Evolutionary conservation across 2,113 vertebrate species (phyloP).

Genomic region (Sinocyclocheilus grahami): DNA sequence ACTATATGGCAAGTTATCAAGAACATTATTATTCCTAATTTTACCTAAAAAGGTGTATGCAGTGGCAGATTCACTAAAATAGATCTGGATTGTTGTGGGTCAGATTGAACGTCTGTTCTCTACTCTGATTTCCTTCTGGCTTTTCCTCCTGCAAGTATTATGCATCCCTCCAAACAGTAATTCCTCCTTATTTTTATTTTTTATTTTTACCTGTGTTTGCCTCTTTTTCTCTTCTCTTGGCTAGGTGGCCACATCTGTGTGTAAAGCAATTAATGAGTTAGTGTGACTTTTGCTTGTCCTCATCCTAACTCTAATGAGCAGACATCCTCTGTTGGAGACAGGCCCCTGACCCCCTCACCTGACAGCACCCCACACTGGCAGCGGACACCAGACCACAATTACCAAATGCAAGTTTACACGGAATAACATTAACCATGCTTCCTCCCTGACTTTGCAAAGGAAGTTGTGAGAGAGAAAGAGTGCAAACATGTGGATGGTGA

Average conservation of each 20-base stretch:
- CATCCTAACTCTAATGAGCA: not conserved
- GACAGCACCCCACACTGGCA: slow-evolving; percentile 7
- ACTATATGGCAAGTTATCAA: not conserved
- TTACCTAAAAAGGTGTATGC: not conserved
- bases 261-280: slow-evolving; percentile 8
- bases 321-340: not conserved
- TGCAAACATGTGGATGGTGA: not conserved
- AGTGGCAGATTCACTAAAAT: not conserved
- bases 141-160: not conserved
- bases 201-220: not conserved
- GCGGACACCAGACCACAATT: not conserved
- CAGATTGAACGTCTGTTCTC: not conserved
- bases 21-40: not conserved
- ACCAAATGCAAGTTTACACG: slow-evolving; percentile 17
- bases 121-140: not conserved
- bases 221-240: not conserved
- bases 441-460: not conserved
- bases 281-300: slow-evolving; percentile 5
- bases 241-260: not conserved
- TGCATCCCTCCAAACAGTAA: not conserved
- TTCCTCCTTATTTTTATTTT: not conserved
- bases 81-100: not conserved
- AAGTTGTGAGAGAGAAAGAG: not conserved
- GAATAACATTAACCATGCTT: not conserved
- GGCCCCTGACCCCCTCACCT: not conserved